These are phyloP conservation scores for Leptocoma aspasia DNA, from an alignment of 2,113 vertebrate species.

Conservation along the genomic window DNA sequence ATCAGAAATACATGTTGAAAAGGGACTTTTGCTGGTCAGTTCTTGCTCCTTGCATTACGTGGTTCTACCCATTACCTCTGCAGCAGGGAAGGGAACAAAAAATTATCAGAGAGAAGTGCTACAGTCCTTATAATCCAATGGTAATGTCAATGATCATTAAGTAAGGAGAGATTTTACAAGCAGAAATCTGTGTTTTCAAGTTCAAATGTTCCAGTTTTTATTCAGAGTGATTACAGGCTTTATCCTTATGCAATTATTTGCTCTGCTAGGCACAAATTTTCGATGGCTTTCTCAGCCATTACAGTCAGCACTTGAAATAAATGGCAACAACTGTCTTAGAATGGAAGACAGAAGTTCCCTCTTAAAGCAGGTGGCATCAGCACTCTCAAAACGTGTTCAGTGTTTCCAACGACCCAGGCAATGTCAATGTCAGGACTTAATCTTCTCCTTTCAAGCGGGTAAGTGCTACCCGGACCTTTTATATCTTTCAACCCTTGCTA, in stretches of 20 bases:
- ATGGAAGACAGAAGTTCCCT: neutral
- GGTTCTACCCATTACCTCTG: neutral
- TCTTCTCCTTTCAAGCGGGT: neutral
- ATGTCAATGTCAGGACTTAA: neutral
- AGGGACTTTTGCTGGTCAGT: neutral
- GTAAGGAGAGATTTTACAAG: neutral
- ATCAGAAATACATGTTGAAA: neutral
- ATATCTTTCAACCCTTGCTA: neutral
- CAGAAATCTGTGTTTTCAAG: neutral
- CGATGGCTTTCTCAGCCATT: neutral
- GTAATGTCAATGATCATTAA: neutral
- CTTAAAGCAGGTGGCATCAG: neutral
- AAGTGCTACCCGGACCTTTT: neutral
- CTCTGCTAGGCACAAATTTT: slow-evolving; percentile 5
- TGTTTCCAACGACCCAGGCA: neutral
- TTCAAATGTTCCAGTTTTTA: neutral
- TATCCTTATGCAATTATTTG: slow-evolving; percentile 28
- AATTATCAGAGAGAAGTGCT: neutral
- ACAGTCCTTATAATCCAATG: neutral
- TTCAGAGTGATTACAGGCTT: slow-evolving; percentile 1
- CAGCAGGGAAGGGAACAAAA: neutral
- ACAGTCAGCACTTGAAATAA: neutral
- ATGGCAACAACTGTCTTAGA: neutral
- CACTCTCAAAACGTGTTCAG: neutral
- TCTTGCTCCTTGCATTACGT: neutral